Evolutionary conservation across 2,888 invertebrate genomes (phyloP).

Genomic region (Tipula lateralis): DNA sequence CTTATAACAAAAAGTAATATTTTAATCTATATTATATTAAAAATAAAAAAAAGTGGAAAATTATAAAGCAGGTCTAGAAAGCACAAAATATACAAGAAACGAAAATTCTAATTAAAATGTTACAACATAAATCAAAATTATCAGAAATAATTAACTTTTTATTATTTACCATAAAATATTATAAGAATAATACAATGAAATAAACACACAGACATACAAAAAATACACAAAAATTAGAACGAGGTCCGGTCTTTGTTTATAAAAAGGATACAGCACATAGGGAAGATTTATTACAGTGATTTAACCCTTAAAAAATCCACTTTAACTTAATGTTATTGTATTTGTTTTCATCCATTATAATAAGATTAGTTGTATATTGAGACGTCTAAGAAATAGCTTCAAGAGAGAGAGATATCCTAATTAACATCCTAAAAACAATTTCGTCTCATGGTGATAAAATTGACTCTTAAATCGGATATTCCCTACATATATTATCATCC

Average conservation of each 20-base stretch:
- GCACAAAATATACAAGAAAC: not conserved
- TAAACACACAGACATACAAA: not conserved
- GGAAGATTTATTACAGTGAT: not conserved
- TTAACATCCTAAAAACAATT: not conserved
- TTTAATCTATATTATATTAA: not conserved
- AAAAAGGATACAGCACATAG: not conserved
- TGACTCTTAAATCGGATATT: not conserved
- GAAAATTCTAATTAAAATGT: slow-evolving; percentile 19
- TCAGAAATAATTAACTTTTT: slow-evolving; percentile 19
- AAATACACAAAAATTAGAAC: not conserved
- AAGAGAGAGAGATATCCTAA: not conserved
- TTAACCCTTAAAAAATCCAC: not conserved
- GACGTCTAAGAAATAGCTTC: not conserved
- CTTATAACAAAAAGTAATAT: not conserved
- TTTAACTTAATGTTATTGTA: not conserved
- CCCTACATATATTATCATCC: not conserved
- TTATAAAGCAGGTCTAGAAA: not conserved
- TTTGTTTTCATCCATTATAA: not conserved
- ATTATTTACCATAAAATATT: not conserved
- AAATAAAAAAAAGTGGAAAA: not conserved
- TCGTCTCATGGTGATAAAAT: not conserved
- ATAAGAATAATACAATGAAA: not conserved
- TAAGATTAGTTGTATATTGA: not conserved
- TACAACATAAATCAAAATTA: slow-evolving; percentile 19
- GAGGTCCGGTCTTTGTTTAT: not conserved